Evolutionary conservation across 1,140 invertebrate genomes (phyloP).

Genomic region (Drosophila navojoa): DNA sequence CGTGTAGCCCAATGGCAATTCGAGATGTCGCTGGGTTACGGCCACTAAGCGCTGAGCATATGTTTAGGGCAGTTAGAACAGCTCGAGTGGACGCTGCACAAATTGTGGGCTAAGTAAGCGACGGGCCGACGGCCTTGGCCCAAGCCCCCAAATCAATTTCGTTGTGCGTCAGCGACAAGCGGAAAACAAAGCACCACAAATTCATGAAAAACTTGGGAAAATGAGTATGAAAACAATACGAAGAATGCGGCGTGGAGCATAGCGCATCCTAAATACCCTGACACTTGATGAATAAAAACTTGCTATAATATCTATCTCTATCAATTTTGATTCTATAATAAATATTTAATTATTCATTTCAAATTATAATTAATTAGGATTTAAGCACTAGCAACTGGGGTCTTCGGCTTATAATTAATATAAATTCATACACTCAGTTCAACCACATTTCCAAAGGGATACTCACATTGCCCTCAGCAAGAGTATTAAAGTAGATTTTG

Average conservation of each 20-base stretch:
- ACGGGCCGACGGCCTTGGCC: background rate
- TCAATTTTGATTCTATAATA: too few species aligned
- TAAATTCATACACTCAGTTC: too few species aligned
- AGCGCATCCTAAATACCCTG: background rate
- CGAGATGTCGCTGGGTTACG: constrained; percentile 25
- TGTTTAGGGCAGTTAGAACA: constrained; percentile 32
- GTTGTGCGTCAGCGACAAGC: constrained; percentile 16
- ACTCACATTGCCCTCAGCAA: background rate
- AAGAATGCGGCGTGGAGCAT: constrained; percentile 11
- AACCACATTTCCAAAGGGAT: background rate
- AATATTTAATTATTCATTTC: too few species aligned
- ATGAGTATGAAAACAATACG: constrained; percentile 7
- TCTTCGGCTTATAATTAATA: too few species aligned
- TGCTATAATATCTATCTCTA: background rate
- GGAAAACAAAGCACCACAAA: constrained; percentile 33
- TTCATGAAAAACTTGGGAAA: constrained; percentile 26
- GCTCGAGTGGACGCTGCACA: constrained; percentile 53
- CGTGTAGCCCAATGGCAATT: constrained; percentile 43
- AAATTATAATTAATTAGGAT: too few species aligned
- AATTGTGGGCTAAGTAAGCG: constrained; percentile 42
- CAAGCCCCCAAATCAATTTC: constrained; percentile 56
- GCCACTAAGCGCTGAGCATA: constrained; percentile 27
- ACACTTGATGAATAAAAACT: too few species aligned
- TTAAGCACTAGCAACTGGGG: too few species aligned
- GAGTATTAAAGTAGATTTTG: constrained; percentile 50